Percentiles rank a stretch among this genome's conserved stretches.
Conservation (phyloP, 1,140 invertebrate genomes). For the Ceratosolen solmsi region DNA sequence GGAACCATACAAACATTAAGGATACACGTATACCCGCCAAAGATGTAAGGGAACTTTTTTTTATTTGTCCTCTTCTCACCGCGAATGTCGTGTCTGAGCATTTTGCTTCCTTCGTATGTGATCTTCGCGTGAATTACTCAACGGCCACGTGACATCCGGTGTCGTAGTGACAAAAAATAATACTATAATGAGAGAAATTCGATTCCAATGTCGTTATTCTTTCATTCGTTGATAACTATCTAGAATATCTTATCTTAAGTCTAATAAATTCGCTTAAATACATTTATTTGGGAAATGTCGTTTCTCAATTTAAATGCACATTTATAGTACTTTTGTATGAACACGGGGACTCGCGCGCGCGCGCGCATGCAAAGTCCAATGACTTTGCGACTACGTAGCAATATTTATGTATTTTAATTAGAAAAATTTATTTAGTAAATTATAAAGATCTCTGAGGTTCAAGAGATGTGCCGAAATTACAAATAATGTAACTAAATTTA, state of each 20-base stretch:
- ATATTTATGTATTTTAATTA: too few species aligned
- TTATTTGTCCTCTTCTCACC: background rate
- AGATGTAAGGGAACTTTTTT: background rate
- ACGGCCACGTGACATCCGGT: conserved; percentile 6
- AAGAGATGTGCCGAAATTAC: too few species aligned
- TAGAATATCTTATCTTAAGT: background rate
- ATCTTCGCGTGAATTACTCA: background rate
- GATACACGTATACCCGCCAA: background rate
- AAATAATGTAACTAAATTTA: too few species aligned
- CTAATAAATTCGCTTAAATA: background rate
- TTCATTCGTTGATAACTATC: background rate
- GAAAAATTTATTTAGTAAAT: too few species aligned
- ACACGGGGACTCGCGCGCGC: too few species aligned
- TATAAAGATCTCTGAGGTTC: too few species aligned
- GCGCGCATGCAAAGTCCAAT: too few species aligned
- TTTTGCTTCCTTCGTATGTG: background rate
- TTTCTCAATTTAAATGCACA: too few species aligned
- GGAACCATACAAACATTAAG: background rate
- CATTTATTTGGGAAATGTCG: too few species aligned
- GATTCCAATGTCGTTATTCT: background rate
- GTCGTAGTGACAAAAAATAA: background rate
- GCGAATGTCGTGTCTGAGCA: background rate
- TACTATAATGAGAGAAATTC: background rate
- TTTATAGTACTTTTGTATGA: too few species aligned
- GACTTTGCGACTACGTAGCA: too few species aligned